These are phyloP conservation scores for Triplophysa siluroides DNA, from an alignment of 2,113 vertebrate species.

Conservation along the genomic window DNA sequence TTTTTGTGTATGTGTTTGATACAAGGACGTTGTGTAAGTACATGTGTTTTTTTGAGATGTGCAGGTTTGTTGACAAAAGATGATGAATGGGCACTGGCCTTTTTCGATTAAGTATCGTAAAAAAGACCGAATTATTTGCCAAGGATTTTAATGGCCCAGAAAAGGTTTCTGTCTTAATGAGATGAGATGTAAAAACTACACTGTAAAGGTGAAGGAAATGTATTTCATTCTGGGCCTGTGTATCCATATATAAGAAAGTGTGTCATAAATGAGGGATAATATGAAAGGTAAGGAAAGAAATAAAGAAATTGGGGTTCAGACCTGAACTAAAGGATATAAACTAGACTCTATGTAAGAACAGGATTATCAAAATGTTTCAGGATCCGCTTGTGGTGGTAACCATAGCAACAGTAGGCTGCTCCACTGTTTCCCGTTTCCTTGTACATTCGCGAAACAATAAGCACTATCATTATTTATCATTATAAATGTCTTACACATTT, in stretches of 20 bases:
- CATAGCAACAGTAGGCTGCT: too few relatives aligned
- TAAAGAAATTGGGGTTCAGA: too few relatives aligned
- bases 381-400: too few relatives aligned
- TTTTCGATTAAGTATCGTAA: not conserved
- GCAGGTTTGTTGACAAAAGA: not conserved
- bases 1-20: not conserved
- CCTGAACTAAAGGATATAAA: too few relatives aligned
- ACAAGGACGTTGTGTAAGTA: not conserved
- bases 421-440: too few relatives aligned
- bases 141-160: constrained; percentile 1
- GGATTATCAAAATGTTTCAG: too few relatives aligned
- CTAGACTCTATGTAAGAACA: too few relatives aligned
- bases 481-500: too few relatives aligned
- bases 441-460: too few relatives aligned
- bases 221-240: not conserved
- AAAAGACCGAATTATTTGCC: not conserved
- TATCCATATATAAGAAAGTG: not conserved
- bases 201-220: not conserved
- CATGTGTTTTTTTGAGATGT: not conserved
- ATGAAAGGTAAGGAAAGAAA: not conserved
- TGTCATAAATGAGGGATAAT: constrained; percentile 8
- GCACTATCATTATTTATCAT: too few relatives aligned
- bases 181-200: not conserved
- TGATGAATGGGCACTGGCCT: not conserved
- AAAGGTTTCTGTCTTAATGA: not conserved